Evolutionary conservation across 2,797 vertebrate species (phyloP).

Genomic region (Scleropages formosus): DNA sequence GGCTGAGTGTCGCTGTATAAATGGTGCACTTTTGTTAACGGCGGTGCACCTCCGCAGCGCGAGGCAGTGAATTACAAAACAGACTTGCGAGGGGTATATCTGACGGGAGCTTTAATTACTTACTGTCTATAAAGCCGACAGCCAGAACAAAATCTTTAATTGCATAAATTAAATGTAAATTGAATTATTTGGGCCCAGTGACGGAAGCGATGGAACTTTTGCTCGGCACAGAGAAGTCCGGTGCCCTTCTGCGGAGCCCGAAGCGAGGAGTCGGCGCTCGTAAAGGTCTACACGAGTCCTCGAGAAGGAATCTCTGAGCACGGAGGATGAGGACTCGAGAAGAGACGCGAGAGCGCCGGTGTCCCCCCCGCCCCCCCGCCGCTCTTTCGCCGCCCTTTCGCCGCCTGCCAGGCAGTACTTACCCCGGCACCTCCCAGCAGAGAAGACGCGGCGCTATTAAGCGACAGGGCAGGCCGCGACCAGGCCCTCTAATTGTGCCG

Average conservation of each 20-base stretch:
- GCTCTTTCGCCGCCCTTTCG: background rate
- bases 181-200: background rate
- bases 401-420: constrained; percentile 34
- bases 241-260: too few species aligned
- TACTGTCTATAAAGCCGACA: background rate
- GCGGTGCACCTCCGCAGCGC: background rate
- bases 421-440: constrained; percentile 48
- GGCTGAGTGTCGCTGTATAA: background rate
- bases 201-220: background rate
- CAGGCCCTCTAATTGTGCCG: constrained; percentile 33
- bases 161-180: background rate
- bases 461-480: constrained; percentile 12
- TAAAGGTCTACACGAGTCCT: background rate
- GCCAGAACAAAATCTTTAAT: background rate
- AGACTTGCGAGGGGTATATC: background rate
- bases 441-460: constrained; percentile 52
- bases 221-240: background rate
- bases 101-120: constrained; percentile 1
- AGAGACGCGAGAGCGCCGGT: background rate
- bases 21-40: background rate
- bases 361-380: too few species aligned
- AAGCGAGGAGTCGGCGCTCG: too few species aligned
- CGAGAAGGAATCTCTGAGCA: background rate
- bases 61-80: constrained; percentile 6
- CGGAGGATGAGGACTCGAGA: background rate